Percentiles rank a stretch among this genome's conserved stretches.
Evolutionary conservation across 2,888 invertebrate species (phyloP).

Genomic region (Scaptomyza cyrtandrae): DNA sequence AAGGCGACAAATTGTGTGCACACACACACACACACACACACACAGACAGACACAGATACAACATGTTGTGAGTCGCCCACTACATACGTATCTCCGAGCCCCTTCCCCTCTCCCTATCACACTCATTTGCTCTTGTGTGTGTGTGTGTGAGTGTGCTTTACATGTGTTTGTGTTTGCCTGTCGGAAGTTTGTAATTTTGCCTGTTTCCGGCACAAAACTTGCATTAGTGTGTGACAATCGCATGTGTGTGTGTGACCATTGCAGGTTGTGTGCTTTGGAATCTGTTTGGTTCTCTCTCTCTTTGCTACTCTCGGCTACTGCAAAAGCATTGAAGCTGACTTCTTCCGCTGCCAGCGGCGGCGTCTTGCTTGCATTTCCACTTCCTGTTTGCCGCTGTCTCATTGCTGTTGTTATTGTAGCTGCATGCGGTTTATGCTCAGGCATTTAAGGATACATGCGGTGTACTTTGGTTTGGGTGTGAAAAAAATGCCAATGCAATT

Average conservation of each 20-base stretch:
- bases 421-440: constrained; percentile 49
- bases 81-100: neutral
- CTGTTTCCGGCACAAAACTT: constrained; percentile 83
- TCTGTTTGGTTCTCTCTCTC: constrained; percentile 27
- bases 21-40: constrained; percentile 50
- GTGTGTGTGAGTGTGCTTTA: constrained; percentile 57
- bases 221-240: constrained; percentile 68
- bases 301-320: constrained; percentile 12
- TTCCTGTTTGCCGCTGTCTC: constrained; percentile 66
- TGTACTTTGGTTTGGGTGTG: neutral
- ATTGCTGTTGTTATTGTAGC: constrained; percentile 40
- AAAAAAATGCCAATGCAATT: neutral
- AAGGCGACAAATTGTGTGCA: constrained; percentile 79
- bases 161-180: constrained; percentile 76
- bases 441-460: constrained; percentile 13
- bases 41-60: constrained; percentile 49
- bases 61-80: constrained; percentile 52
- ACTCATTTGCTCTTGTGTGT: no score
- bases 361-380: constrained; percentile 78
- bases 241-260: constrained; percentile 9
- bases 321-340: constrained; percentile 76
- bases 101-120: no score
- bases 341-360: constrained; percentile 82
- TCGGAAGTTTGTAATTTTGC: constrained; percentile 84
- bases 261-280: constrained; percentile 47